Base-by-base conservation (phyloP, 1,140 invertebrate genomes). In the Melipona quadrifasciata region DNA sequence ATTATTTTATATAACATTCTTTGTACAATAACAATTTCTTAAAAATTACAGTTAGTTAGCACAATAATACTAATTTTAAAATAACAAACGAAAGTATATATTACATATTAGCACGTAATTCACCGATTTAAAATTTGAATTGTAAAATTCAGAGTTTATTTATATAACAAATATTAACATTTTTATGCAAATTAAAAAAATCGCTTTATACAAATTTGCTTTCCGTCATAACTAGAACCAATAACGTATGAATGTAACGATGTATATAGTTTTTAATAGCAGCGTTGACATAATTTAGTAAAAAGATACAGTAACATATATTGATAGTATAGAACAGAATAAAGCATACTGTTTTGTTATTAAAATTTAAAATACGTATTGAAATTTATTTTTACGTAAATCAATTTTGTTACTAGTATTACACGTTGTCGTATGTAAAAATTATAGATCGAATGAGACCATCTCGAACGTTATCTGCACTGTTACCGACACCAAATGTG, bases 391-490 rank as follows among this genome's bases (percentile, higher is more conserved):
- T 84, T 74, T 61, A 57, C n/a, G 17, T n/a, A 17, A 76, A 5
- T 11, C 58, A 65, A 76, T 58, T 27, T 88, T 53, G 73, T 80
- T 72, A 31, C 64, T 39, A 17, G 8, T 64, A 81, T 64, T 65
- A 34, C 21, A 31, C n/a, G 19, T 51, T 61, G 51, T 90, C 92
- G 87, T 92, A 91, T 73, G 90, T 93, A 91, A 97, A 97, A 81
- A 97, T 96, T 77, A 97, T 97, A 21, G 97, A 96, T 75, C 97
- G 95, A 87, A 97, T 97, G 67, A 97, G 95, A 17, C 97, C 97
- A 92, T 97, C 97, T 65, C 97, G 95, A 47, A 97, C 94, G 0
- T 96, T 96, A 91, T 97, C 96, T 86, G 95, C 95, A 73, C 90
- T 92, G 90, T 96, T 96, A 31, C 96, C 96, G 72, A 97, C 96